A percentile compares a stretch with the other conserved stretches of the same genome.
phyloP scores from a whole-genome alignment of 1,140 invertebrate genomes.

The Linepithema humile region DNA sequence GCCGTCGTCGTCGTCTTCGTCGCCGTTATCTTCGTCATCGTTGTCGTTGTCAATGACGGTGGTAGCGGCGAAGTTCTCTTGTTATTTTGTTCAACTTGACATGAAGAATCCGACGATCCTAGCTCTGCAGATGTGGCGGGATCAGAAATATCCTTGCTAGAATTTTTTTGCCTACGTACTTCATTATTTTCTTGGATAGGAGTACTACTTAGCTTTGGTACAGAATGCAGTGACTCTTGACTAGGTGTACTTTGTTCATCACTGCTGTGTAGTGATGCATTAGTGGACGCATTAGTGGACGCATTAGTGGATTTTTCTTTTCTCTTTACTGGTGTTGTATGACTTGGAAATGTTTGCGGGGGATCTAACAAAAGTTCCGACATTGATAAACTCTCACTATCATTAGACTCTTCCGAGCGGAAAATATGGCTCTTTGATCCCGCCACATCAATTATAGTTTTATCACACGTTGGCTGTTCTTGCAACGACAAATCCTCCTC shows the following conservation, averaged over 20 bases:
- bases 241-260: background rate
- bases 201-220: conserved; percentile 23
- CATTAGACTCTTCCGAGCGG: background rate
- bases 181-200: background rate
- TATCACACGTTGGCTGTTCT: background rate
- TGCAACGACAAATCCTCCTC: background rate
- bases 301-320: conserved; percentile 8
- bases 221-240: background rate
- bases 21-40: background rate
- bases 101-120: background rate
- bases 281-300: background rate
- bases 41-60: background rate
- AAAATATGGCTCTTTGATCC: background rate
- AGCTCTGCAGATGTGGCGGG: background rate
- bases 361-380: background rate
- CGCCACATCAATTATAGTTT: background rate
- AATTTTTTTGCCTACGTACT: background rate
- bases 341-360: background rate
- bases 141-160: background rate
- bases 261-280: background rate
- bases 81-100: conserved; percentile 6
- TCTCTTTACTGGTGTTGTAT: background rate
- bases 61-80: background rate
- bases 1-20: too few species aligned
- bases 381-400: background rate